These are phyloP conservation scores for Sinella curviseta DNA, from an alignment of 1,140 invertebrate genomes.

Conservation along the genomic window DNA sequence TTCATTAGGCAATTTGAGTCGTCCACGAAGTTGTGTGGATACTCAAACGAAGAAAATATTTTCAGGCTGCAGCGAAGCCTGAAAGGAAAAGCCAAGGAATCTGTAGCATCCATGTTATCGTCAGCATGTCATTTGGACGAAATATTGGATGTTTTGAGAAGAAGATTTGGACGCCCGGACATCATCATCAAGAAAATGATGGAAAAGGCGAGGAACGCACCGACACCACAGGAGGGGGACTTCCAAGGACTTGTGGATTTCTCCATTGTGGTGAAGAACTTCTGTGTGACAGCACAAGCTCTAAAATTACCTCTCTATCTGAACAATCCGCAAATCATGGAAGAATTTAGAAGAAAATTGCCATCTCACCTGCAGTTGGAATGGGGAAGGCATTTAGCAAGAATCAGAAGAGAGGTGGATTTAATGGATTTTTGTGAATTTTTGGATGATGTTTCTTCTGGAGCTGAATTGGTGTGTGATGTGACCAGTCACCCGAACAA, in stretches of 20 bases:
- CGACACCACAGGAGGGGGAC: neutral
- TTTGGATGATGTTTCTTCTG: neutral
- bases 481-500: neutral
- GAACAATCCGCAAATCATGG: neutral
- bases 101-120: neutral
- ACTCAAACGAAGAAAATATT: slow-evolving; percentile 19
- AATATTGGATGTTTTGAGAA: neutral
- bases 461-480: neutral
- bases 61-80: slow-evolving; percentile 1
- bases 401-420: neutral
- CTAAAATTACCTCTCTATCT: neutral
- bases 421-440: neutral
- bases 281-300: neutral
- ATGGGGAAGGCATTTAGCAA: neutral
- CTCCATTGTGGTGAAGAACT: neutral
- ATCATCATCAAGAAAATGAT: slow-evolving; percentile 25
- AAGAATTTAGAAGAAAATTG: neutral
- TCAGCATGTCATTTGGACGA: neutral
- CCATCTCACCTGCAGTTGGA: neutral
- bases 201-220: neutral
- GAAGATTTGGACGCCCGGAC: slow-evolving; percentile 15
- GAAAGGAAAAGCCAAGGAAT: slow-evolving; percentile 27
- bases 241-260: slow-evolving; percentile 4
- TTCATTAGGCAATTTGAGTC: neutral
- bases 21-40: slow-evolving; percentile 18